phyloP scores from a whole-genome alignment of 1,140 invertebrate genomes.

The Condylostylus longicornis region DNA sequence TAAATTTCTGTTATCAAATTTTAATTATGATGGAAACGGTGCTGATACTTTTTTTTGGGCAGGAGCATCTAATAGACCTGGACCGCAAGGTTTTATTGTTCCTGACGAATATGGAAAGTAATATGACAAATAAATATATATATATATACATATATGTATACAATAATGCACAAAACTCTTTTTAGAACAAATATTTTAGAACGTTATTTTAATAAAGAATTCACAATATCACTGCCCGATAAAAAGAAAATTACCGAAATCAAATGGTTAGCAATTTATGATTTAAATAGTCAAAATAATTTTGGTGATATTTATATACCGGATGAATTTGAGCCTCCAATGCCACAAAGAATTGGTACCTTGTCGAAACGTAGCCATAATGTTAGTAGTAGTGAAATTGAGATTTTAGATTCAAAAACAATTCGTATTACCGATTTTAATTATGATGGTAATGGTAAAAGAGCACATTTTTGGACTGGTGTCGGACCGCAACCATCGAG shows the following conservation, averaged over 20 bases:
- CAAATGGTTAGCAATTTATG: slow-evolving; percentile 83
- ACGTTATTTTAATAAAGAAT: slow-evolving; percentile 73
- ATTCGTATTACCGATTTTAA: slow-evolving; percentile 57
- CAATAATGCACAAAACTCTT: not conserved
- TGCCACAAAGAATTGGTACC: slow-evolving; percentile 52
- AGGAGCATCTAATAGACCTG: slow-evolving; percentile 69
- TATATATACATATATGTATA: not conserved
- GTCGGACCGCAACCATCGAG: slow-evolving; percentile 70
- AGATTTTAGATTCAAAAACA: slow-evolving; percentile 68
- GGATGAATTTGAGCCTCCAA: slow-evolving; percentile 80
- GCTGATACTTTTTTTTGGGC: slow-evolving; percentile 87
- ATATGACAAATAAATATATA: slow-evolving; percentile 25
- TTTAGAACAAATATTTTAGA: slow-evolving; percentile 71
- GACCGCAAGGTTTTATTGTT: slow-evolving; percentile 80
- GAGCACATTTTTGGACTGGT: slow-evolving; percentile 78
- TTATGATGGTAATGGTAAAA: slow-evolving; percentile 59
- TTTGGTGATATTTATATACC: slow-evolving; percentile 84
- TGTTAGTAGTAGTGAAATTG: slow-evolving; percentile 54
- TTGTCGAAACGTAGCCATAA: slow-evolving; percentile 51
- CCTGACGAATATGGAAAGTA: slow-evolving; percentile 76
- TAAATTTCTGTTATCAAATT: slow-evolving; percentile 65
- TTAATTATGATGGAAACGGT: slow-evolving; percentile 84
- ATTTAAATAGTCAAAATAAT: slow-evolving; percentile 68
- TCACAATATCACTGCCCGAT: slow-evolving; percentile 68
- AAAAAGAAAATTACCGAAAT: slow-evolving; percentile 75